Evolutionary conservation across 2,113 vertebrate genomes (phyloP).

Genomic region (Leptosomus discolor): DNA sequence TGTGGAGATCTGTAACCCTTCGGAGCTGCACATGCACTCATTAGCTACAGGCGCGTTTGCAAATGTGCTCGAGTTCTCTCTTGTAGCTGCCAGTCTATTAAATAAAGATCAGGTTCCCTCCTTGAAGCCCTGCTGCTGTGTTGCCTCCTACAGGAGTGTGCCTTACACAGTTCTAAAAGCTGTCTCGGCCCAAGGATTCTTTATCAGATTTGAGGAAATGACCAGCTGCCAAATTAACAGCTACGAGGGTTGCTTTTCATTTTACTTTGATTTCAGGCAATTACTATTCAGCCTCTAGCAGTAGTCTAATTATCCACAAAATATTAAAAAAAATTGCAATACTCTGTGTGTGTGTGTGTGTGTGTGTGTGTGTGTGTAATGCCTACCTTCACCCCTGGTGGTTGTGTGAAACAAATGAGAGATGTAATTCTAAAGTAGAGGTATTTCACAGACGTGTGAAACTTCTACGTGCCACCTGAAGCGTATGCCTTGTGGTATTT

Average conservation of each 20-base stretch:
- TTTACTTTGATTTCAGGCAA: constrained; percentile 15
- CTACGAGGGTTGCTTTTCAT: background rate
- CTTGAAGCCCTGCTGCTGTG: background rate
- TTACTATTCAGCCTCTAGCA: constrained; percentile 6
- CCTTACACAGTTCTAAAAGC: background rate
- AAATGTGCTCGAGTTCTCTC: background rate
- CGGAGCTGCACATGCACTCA: background rate
- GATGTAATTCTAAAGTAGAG: background rate
- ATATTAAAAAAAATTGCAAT: background rate
- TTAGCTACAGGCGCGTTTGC: constrained; percentile 1
- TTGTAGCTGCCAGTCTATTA: background rate
- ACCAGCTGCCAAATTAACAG: constrained; percentile 11
- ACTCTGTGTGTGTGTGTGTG: background rate
- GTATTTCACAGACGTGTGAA: background rate
- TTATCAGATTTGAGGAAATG: background rate
- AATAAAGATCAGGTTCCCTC: background rate
- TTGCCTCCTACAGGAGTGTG: background rate
- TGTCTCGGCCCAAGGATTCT: background rate
- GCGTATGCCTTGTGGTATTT: background rate
- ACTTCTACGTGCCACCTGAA: background rate
- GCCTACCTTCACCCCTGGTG: background rate
- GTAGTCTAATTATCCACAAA: background rate
- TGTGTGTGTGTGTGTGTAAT: background rate
- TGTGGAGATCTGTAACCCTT: background rate
- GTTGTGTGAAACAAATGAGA: background rate